A percentile compares a stretch with the other conserved stretches of the same genome.
Conservation (phyloP, 2,797 vertebrate species). For the Coranthus polyacanthus region DNA sequence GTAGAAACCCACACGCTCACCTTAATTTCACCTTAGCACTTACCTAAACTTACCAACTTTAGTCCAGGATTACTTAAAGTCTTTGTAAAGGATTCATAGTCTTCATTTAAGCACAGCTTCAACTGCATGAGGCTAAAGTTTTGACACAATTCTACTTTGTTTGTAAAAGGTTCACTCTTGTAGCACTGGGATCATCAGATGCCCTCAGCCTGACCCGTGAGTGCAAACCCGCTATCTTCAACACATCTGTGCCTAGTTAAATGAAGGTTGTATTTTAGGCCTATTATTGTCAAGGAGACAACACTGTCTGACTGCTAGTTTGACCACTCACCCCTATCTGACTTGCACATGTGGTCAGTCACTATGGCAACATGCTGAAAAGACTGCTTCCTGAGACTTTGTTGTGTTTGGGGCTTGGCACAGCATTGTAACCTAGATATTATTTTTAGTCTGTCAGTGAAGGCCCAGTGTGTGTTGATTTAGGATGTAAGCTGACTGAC, state of each 20-base stretch:
- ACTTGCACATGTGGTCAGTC: slow-evolving; percentile 75
- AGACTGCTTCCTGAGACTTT: slow-evolving; percentile 78
- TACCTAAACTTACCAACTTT: background rate
- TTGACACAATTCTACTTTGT: background rate
- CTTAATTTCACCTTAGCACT: background rate
- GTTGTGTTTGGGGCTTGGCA: slow-evolving; percentile 78
- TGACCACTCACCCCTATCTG: slow-evolving; percentile 79
- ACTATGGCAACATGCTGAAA: slow-evolving; percentile 71
- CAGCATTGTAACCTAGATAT: slow-evolving; percentile 82
- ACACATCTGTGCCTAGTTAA: slow-evolving; percentile 75
- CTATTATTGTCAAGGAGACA: slow-evolving; percentile 79
- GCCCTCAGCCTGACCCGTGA: slow-evolving; percentile 63
- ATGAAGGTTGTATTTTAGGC: slow-evolving; percentile 78
- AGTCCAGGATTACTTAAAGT: background rate
- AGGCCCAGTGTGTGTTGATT: slow-evolving; percentile 68
- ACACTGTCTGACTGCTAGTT: slow-evolving; percentile 70
- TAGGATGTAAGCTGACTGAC: slow-evolving; percentile 69
- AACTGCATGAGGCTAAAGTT: background rate
- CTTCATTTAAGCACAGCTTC: background rate
- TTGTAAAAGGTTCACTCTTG: slow-evolving; percentile 11
- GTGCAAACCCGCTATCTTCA: slow-evolving; percentile 65
- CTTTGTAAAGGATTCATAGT: slow-evolving; percentile 6
- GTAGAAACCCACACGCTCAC: background rate
- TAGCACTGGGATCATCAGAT: slow-evolving; percentile 44
- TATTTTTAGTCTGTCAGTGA: slow-evolving; percentile 82